phyloP scores from a whole-genome alignment of 2,113 vertebrate genomes.

The Egretta garzetta region DNA sequence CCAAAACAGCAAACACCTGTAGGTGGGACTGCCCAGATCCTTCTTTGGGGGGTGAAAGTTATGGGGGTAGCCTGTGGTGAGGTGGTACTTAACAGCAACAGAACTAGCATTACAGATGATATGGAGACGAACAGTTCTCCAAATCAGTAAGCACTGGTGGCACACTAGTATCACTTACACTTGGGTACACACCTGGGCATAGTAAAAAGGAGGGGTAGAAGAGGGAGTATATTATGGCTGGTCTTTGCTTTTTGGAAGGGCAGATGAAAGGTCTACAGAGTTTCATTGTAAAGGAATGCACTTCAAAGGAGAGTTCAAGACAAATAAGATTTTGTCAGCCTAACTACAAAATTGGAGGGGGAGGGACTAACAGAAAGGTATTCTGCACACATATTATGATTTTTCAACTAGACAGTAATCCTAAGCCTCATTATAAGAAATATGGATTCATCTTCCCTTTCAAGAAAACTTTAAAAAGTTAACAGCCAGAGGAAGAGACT shows the following conservation, averaged over 20 bases:
- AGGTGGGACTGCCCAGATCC: not conserved
- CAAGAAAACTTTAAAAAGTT: not conserved
- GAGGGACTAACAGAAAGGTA: not conserved
- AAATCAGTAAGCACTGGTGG: not conserved
- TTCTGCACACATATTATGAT: not conserved
- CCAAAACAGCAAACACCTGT: not conserved
- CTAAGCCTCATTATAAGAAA: not conserved
- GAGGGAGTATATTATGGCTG: not conserved
- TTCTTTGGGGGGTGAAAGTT: not conserved
- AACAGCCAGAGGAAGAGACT: accelerated
- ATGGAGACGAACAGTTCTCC: not conserved
- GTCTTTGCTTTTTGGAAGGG: not conserved
- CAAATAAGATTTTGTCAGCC: slow-evolving; percentile 9
- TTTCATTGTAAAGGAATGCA: slow-evolving; percentile 21
- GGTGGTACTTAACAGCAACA: not conserved
- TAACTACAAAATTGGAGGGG: not conserved
- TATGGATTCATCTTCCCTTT: not conserved
- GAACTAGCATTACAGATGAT: accelerated
- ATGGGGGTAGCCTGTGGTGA: not conserved
- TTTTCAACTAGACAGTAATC: not conserved
- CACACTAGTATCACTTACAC: not conserved
- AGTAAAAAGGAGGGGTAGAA: not conserved
- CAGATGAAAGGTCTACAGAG: not conserved
- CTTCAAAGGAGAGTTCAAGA: slow-evolving; percentile 31
- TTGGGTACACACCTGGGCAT: not conserved